phyloP scores from a whole-genome alignment of 2,797 vertebrate genomes.

The Tokudaia tokunoshimensis region DNA sequence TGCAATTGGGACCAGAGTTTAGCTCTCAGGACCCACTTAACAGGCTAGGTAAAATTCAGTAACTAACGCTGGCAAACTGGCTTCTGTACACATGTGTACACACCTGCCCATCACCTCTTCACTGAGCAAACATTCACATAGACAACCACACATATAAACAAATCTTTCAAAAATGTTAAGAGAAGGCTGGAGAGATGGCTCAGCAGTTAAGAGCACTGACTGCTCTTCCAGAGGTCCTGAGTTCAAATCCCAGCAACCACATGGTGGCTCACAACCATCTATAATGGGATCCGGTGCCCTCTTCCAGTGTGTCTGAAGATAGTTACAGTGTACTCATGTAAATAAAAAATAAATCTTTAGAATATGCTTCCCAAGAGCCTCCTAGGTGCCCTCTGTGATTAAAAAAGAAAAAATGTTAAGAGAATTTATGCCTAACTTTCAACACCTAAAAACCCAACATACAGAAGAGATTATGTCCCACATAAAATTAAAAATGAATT shows the following conservation, averaged over 20 bases:
- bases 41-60: neutral
- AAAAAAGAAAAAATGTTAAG: neutral
- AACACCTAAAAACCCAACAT: slow-evolving; percentile 64
- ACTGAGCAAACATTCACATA: neutral
- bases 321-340: no score
- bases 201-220: no score
- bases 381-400: no score
- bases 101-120: neutral
- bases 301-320: no score
- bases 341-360: no score
- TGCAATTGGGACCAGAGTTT: neutral
- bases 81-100: neutral
- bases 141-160: neutral
- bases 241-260: no score
- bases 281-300: no score
- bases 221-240: no score
- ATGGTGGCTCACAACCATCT: no score
- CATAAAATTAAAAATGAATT: slow-evolving; percentile 65
- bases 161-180: neutral
- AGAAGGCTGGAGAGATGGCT: no score
- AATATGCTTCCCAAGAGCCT: no score
- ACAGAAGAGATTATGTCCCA: neutral
- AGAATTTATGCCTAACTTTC: slow-evolving; percentile 60
- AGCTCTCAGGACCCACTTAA: neutral
- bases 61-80: neutral